Conservation (phyloP, 2,888 invertebrate genomes). For the Incurvaria masculella region DNA sequence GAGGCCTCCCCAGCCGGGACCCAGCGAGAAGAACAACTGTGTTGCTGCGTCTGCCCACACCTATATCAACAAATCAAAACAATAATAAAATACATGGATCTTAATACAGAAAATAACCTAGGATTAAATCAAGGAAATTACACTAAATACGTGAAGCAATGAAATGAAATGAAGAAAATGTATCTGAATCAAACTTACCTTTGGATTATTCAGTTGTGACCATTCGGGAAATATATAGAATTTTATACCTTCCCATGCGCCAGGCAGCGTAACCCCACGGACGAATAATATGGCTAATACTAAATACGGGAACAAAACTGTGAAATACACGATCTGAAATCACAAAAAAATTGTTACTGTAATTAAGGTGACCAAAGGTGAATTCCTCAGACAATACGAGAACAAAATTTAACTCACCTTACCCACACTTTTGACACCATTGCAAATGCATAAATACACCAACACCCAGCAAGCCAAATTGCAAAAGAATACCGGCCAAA, state of each 20-base stretch:
- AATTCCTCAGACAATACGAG: background rate
- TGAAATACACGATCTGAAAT: slow-evolving; percentile 71
- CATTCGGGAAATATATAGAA: slow-evolving; percentile 81
- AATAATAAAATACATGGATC: background rate
- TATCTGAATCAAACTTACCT: slow-evolving; percentile 40
- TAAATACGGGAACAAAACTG: slow-evolving; percentile 79
- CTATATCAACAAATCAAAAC: too few relatives aligned
- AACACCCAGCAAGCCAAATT: slow-evolving; percentile 76
- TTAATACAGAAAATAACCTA: background rate
- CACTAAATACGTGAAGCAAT: slow-evolving; percentile 1
- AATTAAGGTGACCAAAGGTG: slow-evolving; percentile 1
- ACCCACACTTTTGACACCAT: slow-evolving; percentile 84
- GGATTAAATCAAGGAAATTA: background rate
- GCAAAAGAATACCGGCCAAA: slow-evolving; percentile 76
- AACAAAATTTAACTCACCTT: slow-evolving; percentile 52
- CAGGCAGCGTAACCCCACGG: slow-evolving; percentile 77
- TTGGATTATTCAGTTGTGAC: slow-evolving; percentile 68
- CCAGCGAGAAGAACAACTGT: slow-evolving; percentile 90
- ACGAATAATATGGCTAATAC: slow-evolving; percentile 69
- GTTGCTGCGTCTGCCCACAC: slow-evolving; percentile 92
- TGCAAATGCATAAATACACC: slow-evolving; percentile 80
- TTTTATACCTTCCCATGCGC: slow-evolving; percentile 70
- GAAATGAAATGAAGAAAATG: slow-evolving; percentile 9
- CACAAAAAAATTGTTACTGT: slow-evolving; percentile 5
- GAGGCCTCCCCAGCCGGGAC: slow-evolving; percentile 84